These are phyloP conservation scores for Plebejus melissa DNA, from an alignment of 2,888 invertebrate genomes.

Conservation along the genomic window DNA sequence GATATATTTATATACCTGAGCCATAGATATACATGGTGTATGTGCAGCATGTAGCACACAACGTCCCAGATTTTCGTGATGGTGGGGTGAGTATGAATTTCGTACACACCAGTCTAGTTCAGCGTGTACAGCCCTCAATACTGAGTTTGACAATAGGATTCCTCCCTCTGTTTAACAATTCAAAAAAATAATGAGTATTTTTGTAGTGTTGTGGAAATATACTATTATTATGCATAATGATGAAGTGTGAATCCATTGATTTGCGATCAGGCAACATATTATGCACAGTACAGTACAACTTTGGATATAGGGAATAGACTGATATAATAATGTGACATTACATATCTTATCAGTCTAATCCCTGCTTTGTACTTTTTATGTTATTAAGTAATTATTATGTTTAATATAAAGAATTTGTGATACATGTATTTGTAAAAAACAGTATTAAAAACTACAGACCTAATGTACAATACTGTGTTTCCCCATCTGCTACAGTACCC, in stretches of 20 bases:
- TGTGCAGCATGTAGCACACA: conserved; percentile 88
- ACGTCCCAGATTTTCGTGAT: conserved; percentile 92
- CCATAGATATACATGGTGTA: conserved; percentile 75
- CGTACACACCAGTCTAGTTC: conserved; percentile 94
- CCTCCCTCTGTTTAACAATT: conserved; percentile 83
- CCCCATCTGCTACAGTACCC: conserved; percentile 82
- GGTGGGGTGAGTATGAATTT: conserved; percentile 89
- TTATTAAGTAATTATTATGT: no score
- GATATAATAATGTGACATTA: no score
- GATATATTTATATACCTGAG: conserved; percentile 63
- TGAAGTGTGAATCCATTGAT: no score
- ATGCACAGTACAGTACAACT: no score
- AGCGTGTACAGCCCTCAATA: conserved; percentile 86
- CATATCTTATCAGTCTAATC: no score
- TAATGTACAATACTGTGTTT: conserved; percentile 83
- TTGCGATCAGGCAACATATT: no score
- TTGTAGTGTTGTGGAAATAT: neutral
- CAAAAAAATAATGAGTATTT: neutral
- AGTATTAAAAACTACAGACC: conserved; percentile 61
- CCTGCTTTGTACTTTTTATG: no score
- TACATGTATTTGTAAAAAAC: no score
- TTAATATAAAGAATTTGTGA: no score
- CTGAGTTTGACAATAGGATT: conserved; percentile 91
- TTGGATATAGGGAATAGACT: no score
- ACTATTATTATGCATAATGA: neutral